Base-by-base conservation (phyloP, 1,140 invertebrate species). In the Drosophila parvula region DNA sequence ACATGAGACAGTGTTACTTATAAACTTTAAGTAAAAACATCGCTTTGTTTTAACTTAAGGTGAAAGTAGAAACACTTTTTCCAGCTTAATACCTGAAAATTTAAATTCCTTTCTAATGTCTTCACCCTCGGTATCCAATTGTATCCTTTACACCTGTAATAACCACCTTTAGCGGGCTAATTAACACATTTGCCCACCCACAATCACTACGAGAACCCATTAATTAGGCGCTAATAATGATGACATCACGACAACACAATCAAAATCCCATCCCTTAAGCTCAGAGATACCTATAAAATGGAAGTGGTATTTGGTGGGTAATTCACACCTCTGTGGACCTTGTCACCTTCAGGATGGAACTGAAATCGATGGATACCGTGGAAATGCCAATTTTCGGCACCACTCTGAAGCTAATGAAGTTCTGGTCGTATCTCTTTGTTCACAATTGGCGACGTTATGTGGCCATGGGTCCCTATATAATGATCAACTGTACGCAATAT, bases 371-470 rank as follows among this genome's bases (percentile, higher is more conserved):
- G 83, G 38, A 69, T 7, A 83, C 80, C 4, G 38, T 65, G 36
- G 82, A 86, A 16, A 78, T 90, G 74, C 82, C 88, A 3, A 69
- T 86, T 12, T 83, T 81, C n/a, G 80, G 74, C 9, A 81, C 40
- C 27, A 90, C 81, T 8, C 30, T 90, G 8, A 80, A 74, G 36
- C 41, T 90, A 5, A 90, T 90, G 83, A 90, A 85, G 53, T 90
- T 90, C 65, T 90, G 88, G 89, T 90, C 89, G 0, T 90, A 88
- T 71, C 57, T 90, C 1, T 90, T 58, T 18, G 83, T 89, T 4
- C 89, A 90, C 53, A 90, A 90, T 30, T 90, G 88, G 88, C 78
- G 89, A 1, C 78, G 89, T 7, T 90, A 90, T 71, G 68, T 84
- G 43, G 83, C 83, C 1, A 74, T 90, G 45, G 75, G 74, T 10